Percentiles rank a stretch among this genome's conserved stretches.
These are phyloP conservation scores for Cydia splendana DNA, from an alignment of 1,140 invertebrate genomes.

Conservation along the genomic window DNA sequence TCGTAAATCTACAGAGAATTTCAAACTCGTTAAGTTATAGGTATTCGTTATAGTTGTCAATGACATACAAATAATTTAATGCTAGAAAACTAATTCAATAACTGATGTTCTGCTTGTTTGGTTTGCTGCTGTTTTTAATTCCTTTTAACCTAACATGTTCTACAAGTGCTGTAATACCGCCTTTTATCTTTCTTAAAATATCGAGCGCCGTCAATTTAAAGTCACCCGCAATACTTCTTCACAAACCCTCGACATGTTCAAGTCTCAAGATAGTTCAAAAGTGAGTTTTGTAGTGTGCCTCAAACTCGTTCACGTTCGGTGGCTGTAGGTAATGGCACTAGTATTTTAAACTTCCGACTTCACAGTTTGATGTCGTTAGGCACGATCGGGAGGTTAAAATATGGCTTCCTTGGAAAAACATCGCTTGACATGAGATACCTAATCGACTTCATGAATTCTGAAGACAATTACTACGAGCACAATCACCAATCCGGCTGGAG, in stretches of 20 bases:
- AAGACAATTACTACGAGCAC: neutral
- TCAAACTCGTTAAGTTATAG: neutral
- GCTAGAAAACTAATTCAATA: too few relatives aligned
- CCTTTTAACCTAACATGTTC: too few relatives aligned
- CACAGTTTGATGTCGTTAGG: conserved; percentile 20
- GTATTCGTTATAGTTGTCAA: too few relatives aligned
- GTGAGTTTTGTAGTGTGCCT: conserved; percentile 16
- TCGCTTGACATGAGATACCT: too few relatives aligned
- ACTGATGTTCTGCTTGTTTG: too few relatives aligned
- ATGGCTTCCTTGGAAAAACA: neutral
- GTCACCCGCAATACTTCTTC: neutral
- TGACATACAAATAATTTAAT: too few relatives aligned
- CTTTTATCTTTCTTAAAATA: neutral
- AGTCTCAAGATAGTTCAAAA: neutral
- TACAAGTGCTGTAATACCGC: too few relatives aligned
- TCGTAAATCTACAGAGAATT: conserved; percentile 1
- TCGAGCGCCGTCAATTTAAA: neutral
- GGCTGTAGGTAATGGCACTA: conserved; percentile 14
- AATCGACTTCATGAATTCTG: neutral
- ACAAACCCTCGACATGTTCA: neutral
- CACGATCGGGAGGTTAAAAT: neutral
- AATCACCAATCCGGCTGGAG: too few relatives aligned
- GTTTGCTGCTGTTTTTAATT: too few relatives aligned
- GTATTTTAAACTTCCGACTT: conserved; percentile 18
- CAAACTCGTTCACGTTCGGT: neutral